Percentiles rank a stretch among this genome's conserved stretches.
Conservation (phyloP, 2,888 invertebrate genomes). For the Zygaena filipendulae region DNA sequence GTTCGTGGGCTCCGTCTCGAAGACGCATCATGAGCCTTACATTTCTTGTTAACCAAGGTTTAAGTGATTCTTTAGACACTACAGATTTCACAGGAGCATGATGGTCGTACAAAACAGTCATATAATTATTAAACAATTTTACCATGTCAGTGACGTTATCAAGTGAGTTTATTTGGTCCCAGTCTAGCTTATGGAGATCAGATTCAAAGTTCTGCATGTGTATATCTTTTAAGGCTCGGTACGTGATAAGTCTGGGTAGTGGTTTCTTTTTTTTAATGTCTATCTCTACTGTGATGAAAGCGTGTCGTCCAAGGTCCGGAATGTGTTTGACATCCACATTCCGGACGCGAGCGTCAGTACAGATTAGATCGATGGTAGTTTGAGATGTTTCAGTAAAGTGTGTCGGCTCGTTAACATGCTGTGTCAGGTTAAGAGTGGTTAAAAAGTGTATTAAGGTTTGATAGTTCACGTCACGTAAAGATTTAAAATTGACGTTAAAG, state of each 20-base stretch:
- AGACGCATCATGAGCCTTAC: conserved; percentile 4
- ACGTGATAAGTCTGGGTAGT: background rate
- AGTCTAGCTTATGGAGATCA: background rate
- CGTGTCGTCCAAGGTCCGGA: conserved; percentile 4
- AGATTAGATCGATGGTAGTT: no score
- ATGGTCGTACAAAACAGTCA: conserved; percentile 1
- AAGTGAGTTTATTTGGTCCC: background rate
- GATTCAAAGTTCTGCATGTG: background rate
- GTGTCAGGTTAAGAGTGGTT: no score
- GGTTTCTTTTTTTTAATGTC: conserved; percentile 4
- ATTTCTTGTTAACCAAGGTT: conserved; percentile 5
- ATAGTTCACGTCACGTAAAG: no score
- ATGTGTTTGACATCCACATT: no score
- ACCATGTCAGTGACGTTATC: conserved; percentile 2
- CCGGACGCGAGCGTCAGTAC: no score
- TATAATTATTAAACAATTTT: background rate
- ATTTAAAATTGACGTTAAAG: no score
- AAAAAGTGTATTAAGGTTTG: no score
- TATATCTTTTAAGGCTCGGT: conserved; percentile 2
- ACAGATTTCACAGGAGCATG: background rate
- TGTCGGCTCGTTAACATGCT: no score
- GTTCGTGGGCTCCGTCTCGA: conserved; percentile 1
- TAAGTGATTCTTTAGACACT: conserved; percentile 1
- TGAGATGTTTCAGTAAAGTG: no score
- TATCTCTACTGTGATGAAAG: conserved; percentile 2